A percentile compares a stretch with the other conserved stretches of the same genome.
Conservation (phyloP, 2,888 invertebrate genomes). For the Dasysyrphus tricinctus region DNA sequence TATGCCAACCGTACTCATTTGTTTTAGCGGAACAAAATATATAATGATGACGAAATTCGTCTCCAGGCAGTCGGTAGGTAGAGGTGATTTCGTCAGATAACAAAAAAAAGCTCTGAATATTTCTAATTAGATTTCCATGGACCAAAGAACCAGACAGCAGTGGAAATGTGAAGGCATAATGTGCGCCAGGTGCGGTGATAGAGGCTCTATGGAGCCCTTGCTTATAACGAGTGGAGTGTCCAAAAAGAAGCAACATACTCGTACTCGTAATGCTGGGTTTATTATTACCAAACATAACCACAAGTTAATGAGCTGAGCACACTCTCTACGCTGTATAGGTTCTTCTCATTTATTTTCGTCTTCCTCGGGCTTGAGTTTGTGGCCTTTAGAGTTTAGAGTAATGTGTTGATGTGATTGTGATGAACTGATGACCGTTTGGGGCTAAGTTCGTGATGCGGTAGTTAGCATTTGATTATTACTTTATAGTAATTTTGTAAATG, state of each 20-base stretch:
- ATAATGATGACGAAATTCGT: slow-evolving; percentile 25
- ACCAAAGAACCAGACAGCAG: slow-evolving; percentile 26
- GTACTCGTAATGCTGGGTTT: slow-evolving; percentile 12
- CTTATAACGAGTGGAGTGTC: neutral
- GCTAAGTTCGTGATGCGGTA: slow-evolving; percentile 65
- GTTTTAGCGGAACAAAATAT: slow-evolving; percentile 57
- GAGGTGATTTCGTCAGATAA: slow-evolving; percentile 33
- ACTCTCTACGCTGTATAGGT: slow-evolving; percentile 13
- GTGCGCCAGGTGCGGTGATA: slow-evolving; percentile 1
- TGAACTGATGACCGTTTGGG: slow-evolving; percentile 43
- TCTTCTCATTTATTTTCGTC: slow-evolving; percentile 23
- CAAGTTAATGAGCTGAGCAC: slow-evolving; percentile 34
- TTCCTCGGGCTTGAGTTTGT: neutral
- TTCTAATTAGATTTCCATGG: slow-evolving; percentile 15
- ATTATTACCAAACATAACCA: slow-evolving; percentile 20
- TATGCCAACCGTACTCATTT: slow-evolving; percentile 42
- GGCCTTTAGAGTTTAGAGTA: slow-evolving; percentile 18
- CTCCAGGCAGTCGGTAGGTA: neutral
- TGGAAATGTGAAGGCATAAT: slow-evolving; percentile 33
- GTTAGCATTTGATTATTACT: slow-evolving; percentile 66
- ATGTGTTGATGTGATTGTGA: slow-evolving; percentile 26
- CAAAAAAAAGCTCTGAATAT: slow-evolving; percentile 17
- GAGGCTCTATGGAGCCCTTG: slow-evolving; percentile 13
- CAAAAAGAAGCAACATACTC: slow-evolving; percentile 6
- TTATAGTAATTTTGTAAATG: slow-evolving; percentile 56